A percentile compares a stretch with the other conserved stretches of the same genome.
These are phyloP conservation scores for Propithecus deckenii DNA, from an alignment of 2,797 vertebrate species.

Conservation along the genomic window DNA sequence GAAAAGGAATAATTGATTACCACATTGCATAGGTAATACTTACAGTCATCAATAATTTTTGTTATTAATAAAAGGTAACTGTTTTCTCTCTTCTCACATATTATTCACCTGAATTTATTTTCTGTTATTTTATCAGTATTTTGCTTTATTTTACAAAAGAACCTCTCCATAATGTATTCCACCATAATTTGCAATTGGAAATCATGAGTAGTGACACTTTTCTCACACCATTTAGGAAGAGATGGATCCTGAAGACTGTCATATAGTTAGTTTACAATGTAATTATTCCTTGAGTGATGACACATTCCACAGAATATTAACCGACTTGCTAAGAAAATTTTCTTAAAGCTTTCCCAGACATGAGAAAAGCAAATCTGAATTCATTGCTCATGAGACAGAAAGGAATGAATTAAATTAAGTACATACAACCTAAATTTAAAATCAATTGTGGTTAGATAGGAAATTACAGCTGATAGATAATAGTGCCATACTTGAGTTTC, in stretches of 20 bases:
- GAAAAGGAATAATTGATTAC: not conserved
- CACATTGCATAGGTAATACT: not conserved
- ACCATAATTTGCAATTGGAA: not conserved
- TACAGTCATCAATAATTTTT: not conserved
- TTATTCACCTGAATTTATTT: not conserved
- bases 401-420: constrained; percentile 24
- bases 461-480: not conserved
- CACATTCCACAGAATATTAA: not conserved
- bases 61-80: not conserved
- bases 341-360: not conserved
- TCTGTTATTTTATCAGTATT: not conserved
- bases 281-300: constrained; percentile 9
- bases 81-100: not conserved
- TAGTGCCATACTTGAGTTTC: not conserved
- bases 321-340: not conserved
- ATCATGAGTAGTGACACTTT: not conserved
- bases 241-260: not conserved
- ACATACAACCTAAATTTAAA: constrained; percentile 40
- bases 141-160: constrained; percentile 16
- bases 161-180: not conserved
- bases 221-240: not conserved
- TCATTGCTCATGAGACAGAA: not conserved
- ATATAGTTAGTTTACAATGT: not conserved
- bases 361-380: constrained; percentile 15
- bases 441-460: not conserved